Conservation (phyloP, 2,113 vertebrate species). For the Ifrita kowaldi region DNA sequence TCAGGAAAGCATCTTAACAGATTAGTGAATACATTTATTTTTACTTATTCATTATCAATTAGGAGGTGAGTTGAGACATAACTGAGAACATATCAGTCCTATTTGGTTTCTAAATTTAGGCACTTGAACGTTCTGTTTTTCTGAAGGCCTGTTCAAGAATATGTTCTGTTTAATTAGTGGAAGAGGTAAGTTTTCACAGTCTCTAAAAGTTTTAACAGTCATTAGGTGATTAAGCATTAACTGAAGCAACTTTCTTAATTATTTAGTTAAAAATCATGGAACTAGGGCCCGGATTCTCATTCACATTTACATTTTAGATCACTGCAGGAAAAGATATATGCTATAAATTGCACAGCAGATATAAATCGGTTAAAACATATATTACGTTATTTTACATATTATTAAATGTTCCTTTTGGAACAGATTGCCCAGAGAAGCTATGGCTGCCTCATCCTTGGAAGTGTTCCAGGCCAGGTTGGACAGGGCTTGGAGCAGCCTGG, state of each 20-base stretch:
- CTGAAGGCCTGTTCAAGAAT: background rate
- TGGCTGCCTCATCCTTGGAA: background rate
- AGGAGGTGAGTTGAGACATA: background rate
- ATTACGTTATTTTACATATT: no score
- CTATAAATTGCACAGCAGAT: background rate
- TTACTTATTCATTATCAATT: background rate
- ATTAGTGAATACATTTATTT: background rate
- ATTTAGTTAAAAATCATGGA: background rate
- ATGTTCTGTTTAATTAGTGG: background rate
- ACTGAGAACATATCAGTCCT: background rate
- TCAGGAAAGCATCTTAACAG: background rate
- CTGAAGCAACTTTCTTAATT: background rate
- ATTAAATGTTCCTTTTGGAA: background rate
- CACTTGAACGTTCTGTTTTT: background rate
- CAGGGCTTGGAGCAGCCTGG: background rate
- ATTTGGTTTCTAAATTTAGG: background rate
- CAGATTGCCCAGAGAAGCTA: background rate
- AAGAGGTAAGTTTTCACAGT: background rate
- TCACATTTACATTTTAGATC: background rate
- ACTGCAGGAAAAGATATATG: background rate
- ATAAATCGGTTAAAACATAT: background rate
- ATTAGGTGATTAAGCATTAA: background rate
- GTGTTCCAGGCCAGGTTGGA: background rate
- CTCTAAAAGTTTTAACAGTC: background rate
- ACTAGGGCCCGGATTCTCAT: background rate